Base-by-base conservation (phyloP, 1,140 invertebrate species). In the Bombus vancouverensis region DNA sequence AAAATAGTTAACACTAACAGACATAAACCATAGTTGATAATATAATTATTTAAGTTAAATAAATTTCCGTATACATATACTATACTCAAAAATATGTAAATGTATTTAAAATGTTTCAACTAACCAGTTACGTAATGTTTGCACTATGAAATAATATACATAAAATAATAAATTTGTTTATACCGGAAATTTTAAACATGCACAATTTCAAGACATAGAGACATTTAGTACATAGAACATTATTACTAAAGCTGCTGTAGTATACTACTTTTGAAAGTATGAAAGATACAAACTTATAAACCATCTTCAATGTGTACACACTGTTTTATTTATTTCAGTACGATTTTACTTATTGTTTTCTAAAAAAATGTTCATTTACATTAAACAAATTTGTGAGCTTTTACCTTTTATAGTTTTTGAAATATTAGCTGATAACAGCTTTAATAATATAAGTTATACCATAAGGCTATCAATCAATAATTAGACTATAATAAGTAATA, bases 121-220 rank as follows among this genome's bases (percentile, higher is more conserved):
- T 59, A 74, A 18, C 12, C 44, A 34, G 18, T 53, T 34, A 47
- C n/a, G n/a, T 32, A 22, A 32, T 47, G 1, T 32, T 73, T 42
- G 42, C 25, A 42, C n/a, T n/a, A n/a, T 15, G 15, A 42, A n/a
- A 72, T 42, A 72, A 34, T 32, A 3, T 32, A 59, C 8, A 34
- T 12, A 39, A 57, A n/a, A 22, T 25, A 65, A 22, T 37, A 71
- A 37, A 42, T 59, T 72, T 81, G 9, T 18, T 53, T 37, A 3
- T 34, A 22, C 37, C 68, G 1, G 12, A 39, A 32, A 75, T 53
- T 22, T n/a, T 39, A 77, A 85, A 66, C 88, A 85, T 88, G 87
- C 87, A 68, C 25, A 4, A 34, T 74, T 74, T 74, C 73, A 25
- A 74, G 32, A 12, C 76, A 72, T 4, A 79, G n/a, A 42, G 4